phyloP scores from a whole-genome alignment of 1,140 invertebrate genomes.

The Coelopa frigida region DNA sequence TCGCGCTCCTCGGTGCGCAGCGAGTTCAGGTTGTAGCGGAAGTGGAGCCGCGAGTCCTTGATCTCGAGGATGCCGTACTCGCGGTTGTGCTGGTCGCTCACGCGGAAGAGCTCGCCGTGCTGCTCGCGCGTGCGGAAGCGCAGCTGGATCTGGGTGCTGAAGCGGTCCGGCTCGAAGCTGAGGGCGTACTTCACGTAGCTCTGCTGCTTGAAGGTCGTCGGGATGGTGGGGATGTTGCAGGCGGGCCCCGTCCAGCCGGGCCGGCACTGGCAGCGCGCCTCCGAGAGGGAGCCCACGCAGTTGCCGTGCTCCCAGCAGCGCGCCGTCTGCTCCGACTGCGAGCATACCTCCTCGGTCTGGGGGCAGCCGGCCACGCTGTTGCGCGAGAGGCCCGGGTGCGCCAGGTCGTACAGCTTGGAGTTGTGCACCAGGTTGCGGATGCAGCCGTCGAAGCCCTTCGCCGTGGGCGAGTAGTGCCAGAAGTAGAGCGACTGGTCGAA shows the following conservation, averaged over 20 bases:
- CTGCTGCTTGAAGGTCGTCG: conserved; percentile 82
- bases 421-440: conserved; percentile 93
- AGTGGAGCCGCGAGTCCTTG: conserved; percentile 81
- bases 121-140: conserved; percentile 87
- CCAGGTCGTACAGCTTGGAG: conserved; percentile 88
- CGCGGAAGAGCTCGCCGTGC: conserved; percentile 84
- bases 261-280: conserved; percentile 84
- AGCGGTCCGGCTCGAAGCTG: conserved; percentile 87
- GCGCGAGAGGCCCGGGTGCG: conserved; percentile 74
- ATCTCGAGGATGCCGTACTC: conserved; percentile 94
- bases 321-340: conserved; percentile 69
- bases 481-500: conserved; percentile 79
- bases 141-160: conserved; percentile 85
- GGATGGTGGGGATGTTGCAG: conserved; percentile 76
- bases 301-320: conserved; percentile 86
- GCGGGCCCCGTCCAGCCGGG: conserved; percentile 85
- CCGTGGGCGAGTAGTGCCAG: conserved; percentile 79
- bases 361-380: conserved; percentile 82
- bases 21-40: conserved; percentile 90
- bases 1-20: conserved; percentile 80
- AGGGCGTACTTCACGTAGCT: conserved; percentile 94
- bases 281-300: conserved; percentile 83
- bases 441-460: conserved; percentile 89
- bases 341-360: conserved; percentile 82
- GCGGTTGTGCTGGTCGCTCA: conserved; percentile 88